Evolutionary conservation across 2,888 invertebrate species (phyloP).

Genomic region (Ischnura elegans): DNA sequence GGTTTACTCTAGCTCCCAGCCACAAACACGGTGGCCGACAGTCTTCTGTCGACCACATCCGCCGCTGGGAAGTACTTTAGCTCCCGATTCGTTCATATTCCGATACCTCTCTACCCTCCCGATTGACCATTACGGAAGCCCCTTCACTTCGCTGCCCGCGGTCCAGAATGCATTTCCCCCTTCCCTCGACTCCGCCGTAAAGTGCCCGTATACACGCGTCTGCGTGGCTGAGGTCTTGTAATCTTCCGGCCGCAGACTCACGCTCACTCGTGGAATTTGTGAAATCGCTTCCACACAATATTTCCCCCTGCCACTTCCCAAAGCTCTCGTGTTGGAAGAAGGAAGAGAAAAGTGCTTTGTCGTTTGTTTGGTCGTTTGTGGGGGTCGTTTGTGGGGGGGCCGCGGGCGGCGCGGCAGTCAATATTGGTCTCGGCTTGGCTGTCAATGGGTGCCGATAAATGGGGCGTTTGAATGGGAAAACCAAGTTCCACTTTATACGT

Average conservation of each 20-base stretch:
- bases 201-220: no score
- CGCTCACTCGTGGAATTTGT: background rate
- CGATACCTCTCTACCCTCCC: no score
- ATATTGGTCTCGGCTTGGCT: conserved; percentile 49
- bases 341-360: conserved; percentile 46
- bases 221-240: no score
- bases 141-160: no score
- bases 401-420: conserved; percentile 42
- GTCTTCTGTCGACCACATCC: no score
- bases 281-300: background rate
- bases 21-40: no score
- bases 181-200: background rate
- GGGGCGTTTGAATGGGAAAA: background rate
- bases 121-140: no score
- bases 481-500: background rate
- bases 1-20: no score
- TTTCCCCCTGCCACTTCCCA: no score
- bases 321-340: background rate
- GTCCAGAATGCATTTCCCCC: background rate
- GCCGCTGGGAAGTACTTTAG: background rate
- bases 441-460: conserved; percentile 48
- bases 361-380: conserved; percentile 60
- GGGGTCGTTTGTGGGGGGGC: conserved; percentile 43
- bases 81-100: no score
- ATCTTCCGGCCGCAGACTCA: no score